A percentile compares a stretch with the other conserved stretches of the same genome.
phyloP scores from a whole-genome alignment of 2,113 vertebrate species.

The Myrmecophaga tridactyla region DNA sequence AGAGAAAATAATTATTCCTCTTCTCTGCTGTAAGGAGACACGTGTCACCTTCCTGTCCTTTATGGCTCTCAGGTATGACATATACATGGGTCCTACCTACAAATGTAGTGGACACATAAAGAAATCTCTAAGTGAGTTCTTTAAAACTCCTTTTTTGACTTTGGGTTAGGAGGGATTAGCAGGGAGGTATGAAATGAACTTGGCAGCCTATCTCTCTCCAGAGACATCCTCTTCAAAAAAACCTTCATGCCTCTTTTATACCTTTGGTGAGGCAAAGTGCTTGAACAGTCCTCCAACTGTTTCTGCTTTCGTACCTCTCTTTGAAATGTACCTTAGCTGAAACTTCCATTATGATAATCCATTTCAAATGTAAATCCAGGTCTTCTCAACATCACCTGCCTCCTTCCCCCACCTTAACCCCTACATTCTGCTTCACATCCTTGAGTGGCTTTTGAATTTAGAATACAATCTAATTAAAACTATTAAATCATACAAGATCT shows the following conservation, averaged over 20 bases:
- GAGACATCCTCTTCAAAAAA: background rate
- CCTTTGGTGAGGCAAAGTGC: too few species aligned
- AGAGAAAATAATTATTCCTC: background rate
- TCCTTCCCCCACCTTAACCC: rapidly evolving
- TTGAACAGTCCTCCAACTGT: background rate
- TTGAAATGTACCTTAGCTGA: background rate
- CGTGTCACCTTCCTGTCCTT: background rate
- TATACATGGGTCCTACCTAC: rapidly evolving
- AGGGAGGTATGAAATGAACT: background rate
- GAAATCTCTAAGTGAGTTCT: background rate
- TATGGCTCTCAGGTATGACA: background rate
- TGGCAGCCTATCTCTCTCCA: background rate
- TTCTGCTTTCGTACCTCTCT: background rate
- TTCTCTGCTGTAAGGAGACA: background rate
- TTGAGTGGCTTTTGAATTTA: background rate
- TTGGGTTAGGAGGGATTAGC: background rate
- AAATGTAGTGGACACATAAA: background rate
- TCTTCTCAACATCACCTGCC: background rate
- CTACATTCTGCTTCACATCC: background rate
- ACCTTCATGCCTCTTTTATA: background rate
- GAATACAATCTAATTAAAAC: background rate
- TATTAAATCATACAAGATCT: background rate
- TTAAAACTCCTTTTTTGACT: background rate
- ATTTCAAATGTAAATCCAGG: background rate
- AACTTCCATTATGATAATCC: background rate